phyloP scores from a whole-genome alignment of 92 coral and sea anemone genomes.

The Zoanthus solanderi region DNA sequence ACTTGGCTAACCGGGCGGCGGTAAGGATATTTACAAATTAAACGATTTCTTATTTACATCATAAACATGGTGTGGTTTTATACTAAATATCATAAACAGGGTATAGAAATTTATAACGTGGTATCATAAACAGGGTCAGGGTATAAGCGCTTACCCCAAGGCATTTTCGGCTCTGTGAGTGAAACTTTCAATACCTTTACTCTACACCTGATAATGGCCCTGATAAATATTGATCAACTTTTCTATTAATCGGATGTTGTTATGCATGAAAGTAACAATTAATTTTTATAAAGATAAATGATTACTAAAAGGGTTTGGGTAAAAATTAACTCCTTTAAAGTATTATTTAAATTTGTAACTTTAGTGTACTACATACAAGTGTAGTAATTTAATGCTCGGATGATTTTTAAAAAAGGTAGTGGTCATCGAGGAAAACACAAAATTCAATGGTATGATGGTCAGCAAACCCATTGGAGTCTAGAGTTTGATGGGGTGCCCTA shows the following conservation, averaged over 20 bases:
- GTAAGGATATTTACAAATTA: too few relatives aligned
- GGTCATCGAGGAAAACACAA: conserved; percentile 32
- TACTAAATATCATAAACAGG: too few relatives aligned
- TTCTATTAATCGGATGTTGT: neutral
- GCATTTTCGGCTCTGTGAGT: too few relatives aligned
- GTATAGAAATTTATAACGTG: too few relatives aligned
- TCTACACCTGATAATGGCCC: neutral
- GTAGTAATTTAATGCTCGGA: neutral
- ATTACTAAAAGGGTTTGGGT: neutral
- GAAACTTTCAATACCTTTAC: too few relatives aligned
- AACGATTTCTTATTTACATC: too few relatives aligned
- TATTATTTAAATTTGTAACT: too few relatives aligned
- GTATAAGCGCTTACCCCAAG: too few relatives aligned
- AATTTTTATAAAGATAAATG: neutral
- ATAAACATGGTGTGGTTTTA: too few relatives aligned
- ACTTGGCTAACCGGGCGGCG: too few relatives aligned
- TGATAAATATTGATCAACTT: neutral
- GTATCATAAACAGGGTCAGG: too few relatives aligned
- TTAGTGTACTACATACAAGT: neutral
- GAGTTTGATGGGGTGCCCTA: conserved; percentile 55
- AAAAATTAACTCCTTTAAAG: neutral
- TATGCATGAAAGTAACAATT: neutral
- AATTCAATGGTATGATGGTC: conserved; percentile 46
- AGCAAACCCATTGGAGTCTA: conserved; percentile 7
- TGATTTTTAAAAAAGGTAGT: conserved; percentile 2